phyloP scores from a whole-genome alignment of 2,113 vertebrate genomes.

The Ammospiza nelsoni region DNA sequence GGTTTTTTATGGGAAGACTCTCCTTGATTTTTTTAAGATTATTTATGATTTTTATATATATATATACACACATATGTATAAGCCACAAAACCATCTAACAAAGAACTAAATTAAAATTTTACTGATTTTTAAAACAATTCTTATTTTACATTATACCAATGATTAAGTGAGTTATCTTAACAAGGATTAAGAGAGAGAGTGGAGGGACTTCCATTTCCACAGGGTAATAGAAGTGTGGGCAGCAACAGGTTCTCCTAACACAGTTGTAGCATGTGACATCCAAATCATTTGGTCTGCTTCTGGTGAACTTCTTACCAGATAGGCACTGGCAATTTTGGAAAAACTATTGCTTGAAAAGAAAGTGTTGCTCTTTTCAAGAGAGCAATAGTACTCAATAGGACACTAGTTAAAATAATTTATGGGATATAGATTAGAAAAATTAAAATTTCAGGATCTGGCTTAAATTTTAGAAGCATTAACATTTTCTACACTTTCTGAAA shows the following conservation, averaged over 20 bases:
- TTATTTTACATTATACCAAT: not conserved
- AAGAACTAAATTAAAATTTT: not conserved
- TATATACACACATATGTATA: not conserved
- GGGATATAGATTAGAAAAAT: not conserved
- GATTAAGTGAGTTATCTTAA: not conserved
- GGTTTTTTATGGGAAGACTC: not conserved
- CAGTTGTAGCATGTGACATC: not conserved
- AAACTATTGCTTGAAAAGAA: not conserved
- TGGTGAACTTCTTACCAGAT: not conserved
- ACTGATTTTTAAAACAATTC: not conserved
- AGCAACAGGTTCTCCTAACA: not conserved
- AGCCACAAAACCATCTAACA: not conserved
- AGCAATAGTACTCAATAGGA: not conserved
- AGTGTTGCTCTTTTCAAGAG: not conserved
- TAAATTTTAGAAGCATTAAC: not conserved
- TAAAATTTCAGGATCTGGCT: not conserved
- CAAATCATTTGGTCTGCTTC: not conserved
- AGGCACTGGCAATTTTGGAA: not conserved
- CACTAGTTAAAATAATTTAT: not conserved
- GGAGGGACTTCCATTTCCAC: not conserved
- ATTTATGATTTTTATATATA: not conserved
- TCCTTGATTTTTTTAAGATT: not conserved
- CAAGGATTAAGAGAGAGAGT: not conserved
- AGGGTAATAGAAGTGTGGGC: not conserved
- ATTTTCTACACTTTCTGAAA: not conserved